Percentiles rank a stretch among this genome's conserved stretches.
phyloP scores from a whole-genome alignment of 2,888 invertebrate genomes.

The Ernsta delagoae region DNA sequence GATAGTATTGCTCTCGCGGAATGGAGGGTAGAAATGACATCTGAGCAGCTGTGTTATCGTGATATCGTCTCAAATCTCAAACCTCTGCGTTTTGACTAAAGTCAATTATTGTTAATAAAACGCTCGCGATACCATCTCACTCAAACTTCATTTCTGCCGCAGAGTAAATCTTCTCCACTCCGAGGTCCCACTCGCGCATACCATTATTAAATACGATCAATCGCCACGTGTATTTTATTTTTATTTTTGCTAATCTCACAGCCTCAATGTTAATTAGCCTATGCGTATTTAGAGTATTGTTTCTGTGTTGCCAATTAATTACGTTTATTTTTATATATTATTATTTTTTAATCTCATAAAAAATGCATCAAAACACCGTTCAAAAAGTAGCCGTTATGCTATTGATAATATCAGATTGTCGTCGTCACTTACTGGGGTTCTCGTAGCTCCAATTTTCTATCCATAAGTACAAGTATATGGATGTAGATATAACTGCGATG shows the following conservation, averaged over 20 bases:
- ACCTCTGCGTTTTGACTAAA: constrained; percentile 34
- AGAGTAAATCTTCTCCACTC: constrained; percentile 58
- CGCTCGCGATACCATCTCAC: constrained; percentile 43
- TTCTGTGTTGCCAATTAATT: constrained; percentile 83
- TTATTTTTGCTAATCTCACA: constrained; percentile 84
- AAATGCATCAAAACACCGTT: constrained; percentile 83
- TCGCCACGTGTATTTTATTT: constrained; percentile 73
- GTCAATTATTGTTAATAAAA: constrained; percentile 40
- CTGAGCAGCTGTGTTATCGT: constrained; percentile 39
- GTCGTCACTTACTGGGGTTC: constrained; percentile 75
- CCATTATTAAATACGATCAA: constrained; percentile 73
- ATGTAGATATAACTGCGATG: constrained; percentile 30
- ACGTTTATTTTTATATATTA: constrained; percentile 63
- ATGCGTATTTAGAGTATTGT: constrained; percentile 83
- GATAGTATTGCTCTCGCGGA: constrained; percentile 61
- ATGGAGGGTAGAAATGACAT: constrained; percentile 56
- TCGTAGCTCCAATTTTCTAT: constrained; percentile 52
- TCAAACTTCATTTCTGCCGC: constrained; percentile 48
- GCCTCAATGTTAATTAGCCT: constrained; percentile 85
- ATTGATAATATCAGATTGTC: constrained; percentile 76
- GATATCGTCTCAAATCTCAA: constrained; percentile 22
- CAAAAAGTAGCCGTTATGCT: constrained; percentile 82
- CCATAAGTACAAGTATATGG: constrained; percentile 43
- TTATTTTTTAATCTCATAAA: constrained; percentile 67
- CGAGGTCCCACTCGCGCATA: constrained; percentile 67